Evolutionary conservation across 2,113 vertebrate species (phyloP).

Genomic region (Phrynocephalus versicolor): DNA sequence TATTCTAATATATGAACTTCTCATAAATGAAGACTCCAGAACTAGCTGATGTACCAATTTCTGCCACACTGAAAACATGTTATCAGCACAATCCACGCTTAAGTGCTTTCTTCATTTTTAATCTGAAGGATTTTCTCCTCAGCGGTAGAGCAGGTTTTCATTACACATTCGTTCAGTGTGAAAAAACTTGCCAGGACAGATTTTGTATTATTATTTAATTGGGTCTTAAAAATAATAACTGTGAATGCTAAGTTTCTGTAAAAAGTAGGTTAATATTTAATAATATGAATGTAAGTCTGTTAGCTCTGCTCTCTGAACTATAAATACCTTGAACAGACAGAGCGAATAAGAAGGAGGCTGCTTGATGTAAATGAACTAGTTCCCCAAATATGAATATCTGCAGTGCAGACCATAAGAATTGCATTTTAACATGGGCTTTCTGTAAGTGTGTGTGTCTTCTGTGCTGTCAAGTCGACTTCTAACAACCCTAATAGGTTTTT

Average conservation of each 20-base stretch:
- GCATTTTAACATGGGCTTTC: background rate
- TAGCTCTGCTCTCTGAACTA: background rate
- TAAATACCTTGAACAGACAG: background rate
- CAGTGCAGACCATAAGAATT: background rate
- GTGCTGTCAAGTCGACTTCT: no score
- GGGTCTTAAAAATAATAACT: background rate
- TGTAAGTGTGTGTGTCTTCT: no score
- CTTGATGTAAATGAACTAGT: background rate
- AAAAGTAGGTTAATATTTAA: background rate
- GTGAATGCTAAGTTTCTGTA: background rate
- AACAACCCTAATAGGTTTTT: no score
- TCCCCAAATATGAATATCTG: background rate
- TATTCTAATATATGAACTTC: constrained; percentile 26
- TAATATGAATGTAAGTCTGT: background rate
- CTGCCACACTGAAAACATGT: background rate
- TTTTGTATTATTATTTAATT: no score
- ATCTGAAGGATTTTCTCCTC: background rate
- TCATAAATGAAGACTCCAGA: background rate
- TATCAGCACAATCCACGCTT: background rate
- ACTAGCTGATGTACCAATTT: background rate
- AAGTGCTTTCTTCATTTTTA: background rate
- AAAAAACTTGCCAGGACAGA: background rate
- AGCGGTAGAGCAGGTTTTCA: background rate
- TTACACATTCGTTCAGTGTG: background rate
- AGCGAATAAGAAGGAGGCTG: background rate